These are phyloP conservation scores for Pseudomyrmex gracilis DNA, from an alignment of 1,140 invertebrate species.

Conservation along the genomic window DNA sequence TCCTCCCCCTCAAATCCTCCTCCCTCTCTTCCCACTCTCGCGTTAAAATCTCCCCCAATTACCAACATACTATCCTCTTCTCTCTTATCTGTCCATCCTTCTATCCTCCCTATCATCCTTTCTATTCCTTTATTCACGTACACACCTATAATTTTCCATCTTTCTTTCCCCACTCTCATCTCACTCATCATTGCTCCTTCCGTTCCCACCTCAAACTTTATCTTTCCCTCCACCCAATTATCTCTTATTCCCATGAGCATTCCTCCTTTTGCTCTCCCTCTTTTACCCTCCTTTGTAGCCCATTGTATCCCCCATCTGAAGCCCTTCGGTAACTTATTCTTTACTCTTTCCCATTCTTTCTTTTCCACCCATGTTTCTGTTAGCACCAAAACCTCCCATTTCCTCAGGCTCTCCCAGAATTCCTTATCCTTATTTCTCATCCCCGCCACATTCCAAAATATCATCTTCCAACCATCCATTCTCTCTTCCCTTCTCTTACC, in stretches of 20 bases:
- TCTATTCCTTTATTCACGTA: slow-evolving; percentile 5
- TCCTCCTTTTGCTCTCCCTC: not conserved
- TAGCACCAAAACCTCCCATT: too few species aligned
- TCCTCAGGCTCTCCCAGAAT: too few species aligned
- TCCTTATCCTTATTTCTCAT: too few species aligned
- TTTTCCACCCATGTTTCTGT: too few species aligned
- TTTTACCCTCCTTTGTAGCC: not conserved
- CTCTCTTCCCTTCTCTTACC: too few species aligned
- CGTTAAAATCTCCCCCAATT: slow-evolving; percentile 37
- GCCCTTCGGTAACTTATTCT: too few species aligned
- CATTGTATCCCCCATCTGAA: too few species aligned
- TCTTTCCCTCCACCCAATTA: not conserved
- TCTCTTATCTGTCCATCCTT: slow-evolving; percentile 17
- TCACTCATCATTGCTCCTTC: not conserved
- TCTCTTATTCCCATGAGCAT: not conserved
- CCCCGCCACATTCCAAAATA: too few species aligned
- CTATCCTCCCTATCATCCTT: not conserved
- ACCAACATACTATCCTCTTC: not conserved
- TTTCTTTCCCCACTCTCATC: not conserved
- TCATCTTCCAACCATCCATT: too few species aligned
- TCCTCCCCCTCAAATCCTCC: slow-evolving; percentile 59
- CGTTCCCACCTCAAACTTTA: not conserved
- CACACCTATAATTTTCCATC: not conserved
- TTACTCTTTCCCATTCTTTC: too few species aligned
- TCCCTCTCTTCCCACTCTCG: slow-evolving; percentile 40